Evolutionary conservation across 1,140 invertebrate species (phyloP).

Genomic region (Achroia grisella): DNA sequence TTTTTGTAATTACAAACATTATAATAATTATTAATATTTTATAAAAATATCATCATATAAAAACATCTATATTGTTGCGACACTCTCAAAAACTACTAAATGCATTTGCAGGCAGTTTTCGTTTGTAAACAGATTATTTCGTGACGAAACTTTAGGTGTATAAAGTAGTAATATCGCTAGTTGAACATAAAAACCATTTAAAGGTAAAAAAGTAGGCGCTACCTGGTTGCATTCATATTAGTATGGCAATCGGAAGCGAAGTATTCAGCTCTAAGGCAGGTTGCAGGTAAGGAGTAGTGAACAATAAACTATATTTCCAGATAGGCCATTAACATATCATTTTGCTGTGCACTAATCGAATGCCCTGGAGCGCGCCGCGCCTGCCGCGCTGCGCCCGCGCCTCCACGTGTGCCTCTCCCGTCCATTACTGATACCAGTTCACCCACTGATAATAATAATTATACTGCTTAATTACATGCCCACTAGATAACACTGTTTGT

Average conservation of each 20-base stretch:
- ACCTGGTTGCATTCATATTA: constrained; percentile 9
- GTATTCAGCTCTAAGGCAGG: not conserved
- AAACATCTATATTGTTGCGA: too few species aligned
- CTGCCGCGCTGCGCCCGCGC: not conserved
- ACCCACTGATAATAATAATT: not conserved
- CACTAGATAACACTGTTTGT: too few species aligned
- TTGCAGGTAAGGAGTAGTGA: constrained; percentile 23
- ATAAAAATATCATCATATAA: too few species aligned
- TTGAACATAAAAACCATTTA: too few species aligned
- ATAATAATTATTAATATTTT: too few species aligned
- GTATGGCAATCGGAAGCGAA: constrained; percentile 8
- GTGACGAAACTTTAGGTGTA: too few species aligned
- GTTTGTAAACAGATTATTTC: too few species aligned
- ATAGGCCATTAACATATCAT: constrained; percentile 58
- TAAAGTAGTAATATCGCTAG: too few species aligned
- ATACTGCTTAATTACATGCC: constrained; percentile 3
- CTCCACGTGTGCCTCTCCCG: not conserved
- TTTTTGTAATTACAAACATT: too few species aligned
- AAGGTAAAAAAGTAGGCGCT: not conserved
- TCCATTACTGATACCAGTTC: too few species aligned
- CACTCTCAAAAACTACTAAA: too few species aligned
- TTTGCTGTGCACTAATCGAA: constrained; percentile 46
- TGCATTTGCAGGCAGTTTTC: too few species aligned
- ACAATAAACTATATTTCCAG: constrained; percentile 49
- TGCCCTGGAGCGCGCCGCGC: constrained; percentile 25